These are phyloP conservation scores for Cricetomys ansorgei DNA, from an alignment of 2,113 vertebrate species.

Conservation along the genomic window DNA sequence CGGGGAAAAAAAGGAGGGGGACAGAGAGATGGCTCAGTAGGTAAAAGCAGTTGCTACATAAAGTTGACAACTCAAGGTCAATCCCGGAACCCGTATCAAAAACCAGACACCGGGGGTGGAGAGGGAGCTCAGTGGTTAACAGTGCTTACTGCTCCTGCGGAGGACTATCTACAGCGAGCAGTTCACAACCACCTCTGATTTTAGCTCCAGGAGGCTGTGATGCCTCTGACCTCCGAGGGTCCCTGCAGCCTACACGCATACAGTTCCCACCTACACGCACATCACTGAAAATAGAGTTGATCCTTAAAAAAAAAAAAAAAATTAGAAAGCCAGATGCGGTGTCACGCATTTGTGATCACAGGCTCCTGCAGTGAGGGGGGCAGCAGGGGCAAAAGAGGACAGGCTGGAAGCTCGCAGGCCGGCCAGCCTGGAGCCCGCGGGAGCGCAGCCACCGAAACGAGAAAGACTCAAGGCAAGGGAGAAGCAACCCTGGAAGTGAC, in stretches of 20 bases:
- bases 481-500: fast-evolving
- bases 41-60: neutral
- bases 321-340: neutral
- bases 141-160: neutral
- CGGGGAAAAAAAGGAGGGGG: too few species aligned
- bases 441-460: neutral
- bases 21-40: neutral
- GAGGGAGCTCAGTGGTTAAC: neutral
- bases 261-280: neutral
- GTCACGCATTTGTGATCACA: neutral
- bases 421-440: neutral
- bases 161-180: neutral
- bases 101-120: neutral
- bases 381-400: neutral
- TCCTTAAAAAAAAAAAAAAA: neutral
- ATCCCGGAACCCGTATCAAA: neutral
- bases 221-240: neutral
- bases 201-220: too few species aligned
- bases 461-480: neutral
- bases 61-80: neutral
- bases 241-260: neutral
- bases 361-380: neutral
- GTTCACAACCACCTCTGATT: neutral
- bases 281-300: neutral
- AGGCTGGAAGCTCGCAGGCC: neutral